phyloP scores from a whole-genome alignment of 2,888 invertebrate species.

The Nomada flava region DNA sequence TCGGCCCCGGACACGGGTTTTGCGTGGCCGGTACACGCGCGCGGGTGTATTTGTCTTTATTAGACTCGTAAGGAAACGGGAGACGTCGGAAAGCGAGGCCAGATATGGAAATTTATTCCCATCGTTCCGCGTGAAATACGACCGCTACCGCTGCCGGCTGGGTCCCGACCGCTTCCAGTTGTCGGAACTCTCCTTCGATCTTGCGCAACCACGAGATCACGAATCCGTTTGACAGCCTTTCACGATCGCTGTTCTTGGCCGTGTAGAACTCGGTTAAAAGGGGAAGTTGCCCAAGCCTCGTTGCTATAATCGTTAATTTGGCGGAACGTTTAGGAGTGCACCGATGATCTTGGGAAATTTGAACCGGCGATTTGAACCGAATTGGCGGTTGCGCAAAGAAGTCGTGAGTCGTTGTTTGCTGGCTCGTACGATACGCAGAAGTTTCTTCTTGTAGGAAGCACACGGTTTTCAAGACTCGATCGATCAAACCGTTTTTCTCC shows the following conservation, averaged over 20 bases:
- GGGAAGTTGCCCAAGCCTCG: background rate
- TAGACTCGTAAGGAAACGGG: slow-evolving; percentile 65
- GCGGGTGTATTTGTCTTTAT: slow-evolving; percentile 68
- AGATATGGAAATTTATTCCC: slow-evolving; percentile 61
- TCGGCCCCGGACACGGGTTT: slow-evolving; percentile 62
- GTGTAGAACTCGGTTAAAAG: background rate
- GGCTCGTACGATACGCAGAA: background rate
- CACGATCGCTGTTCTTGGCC: background rate
- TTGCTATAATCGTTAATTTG: slow-evolving; percentile 22
- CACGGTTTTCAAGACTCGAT: slow-evolving; percentile 19
- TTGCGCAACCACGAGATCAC: slow-evolving; percentile 36
- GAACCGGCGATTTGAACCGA: background rate
- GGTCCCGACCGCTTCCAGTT: slow-evolving; percentile 4
- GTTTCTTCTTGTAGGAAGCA: slow-evolving; percentile 8
- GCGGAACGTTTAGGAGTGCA: background rate
- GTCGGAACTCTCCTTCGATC: background rate
- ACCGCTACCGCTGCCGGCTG: slow-evolving; percentile 38
- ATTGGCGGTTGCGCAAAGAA: background rate
- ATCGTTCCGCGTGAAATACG: slow-evolving; percentile 53
- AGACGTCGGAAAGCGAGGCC: slow-evolving; percentile 44
- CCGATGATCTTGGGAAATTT: background rate
- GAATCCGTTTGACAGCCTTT: slow-evolving; percentile 14
- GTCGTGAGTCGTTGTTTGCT: too few species aligned
- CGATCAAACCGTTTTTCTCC: slow-evolving; percentile 28
- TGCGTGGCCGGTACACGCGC: slow-evolving; percentile 55